Percentiles rank a stretch among this genome's conserved stretches.
Evolutionary conservation across 2,113 vertebrate species (phyloP).

Genomic region (Herpailurus yagouaroundi): DNA sequence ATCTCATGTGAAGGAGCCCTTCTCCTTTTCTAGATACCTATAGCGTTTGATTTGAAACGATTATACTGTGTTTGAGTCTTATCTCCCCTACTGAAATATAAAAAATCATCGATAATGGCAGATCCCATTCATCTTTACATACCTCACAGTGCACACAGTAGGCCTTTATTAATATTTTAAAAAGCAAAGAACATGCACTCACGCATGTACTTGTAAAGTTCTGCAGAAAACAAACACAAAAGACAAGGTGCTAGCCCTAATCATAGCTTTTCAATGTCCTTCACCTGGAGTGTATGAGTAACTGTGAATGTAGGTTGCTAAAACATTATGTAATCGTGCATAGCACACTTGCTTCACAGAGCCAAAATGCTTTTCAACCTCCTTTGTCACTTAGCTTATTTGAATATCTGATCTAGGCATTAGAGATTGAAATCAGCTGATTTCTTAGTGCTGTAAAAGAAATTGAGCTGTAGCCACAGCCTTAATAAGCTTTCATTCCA

Average conservation of each 20-base stretch:
- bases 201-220: background rate
- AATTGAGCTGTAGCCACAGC: constrained; percentile 49
- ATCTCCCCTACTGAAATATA: background rate
- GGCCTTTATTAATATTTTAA: background rate
- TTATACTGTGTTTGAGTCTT: background rate
- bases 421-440: constrained; percentile 66
- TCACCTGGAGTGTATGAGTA: background rate
- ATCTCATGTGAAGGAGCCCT: background rate
- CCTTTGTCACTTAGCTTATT: constrained; percentile 73
- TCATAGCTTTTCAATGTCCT: background rate
- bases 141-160: background rate
- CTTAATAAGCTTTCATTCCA: constrained; percentile 20
- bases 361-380: constrained; percentile 48
- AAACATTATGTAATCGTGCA: background rate
- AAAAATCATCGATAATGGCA: background rate
- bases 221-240: background rate
- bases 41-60: background rate
- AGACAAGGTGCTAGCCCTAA: background rate
- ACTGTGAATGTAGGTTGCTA: constrained; percentile 10
- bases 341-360: background rate
- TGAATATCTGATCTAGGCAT: constrained; percentile 58
- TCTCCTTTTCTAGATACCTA: background rate
- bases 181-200: background rate
- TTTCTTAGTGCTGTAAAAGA: background rate
- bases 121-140: background rate